These are phyloP conservation scores for Cryptocheilus praepositus DNA, from an alignment of 2,888 invertebrate genomes.

Conservation along the genomic window DNA sequence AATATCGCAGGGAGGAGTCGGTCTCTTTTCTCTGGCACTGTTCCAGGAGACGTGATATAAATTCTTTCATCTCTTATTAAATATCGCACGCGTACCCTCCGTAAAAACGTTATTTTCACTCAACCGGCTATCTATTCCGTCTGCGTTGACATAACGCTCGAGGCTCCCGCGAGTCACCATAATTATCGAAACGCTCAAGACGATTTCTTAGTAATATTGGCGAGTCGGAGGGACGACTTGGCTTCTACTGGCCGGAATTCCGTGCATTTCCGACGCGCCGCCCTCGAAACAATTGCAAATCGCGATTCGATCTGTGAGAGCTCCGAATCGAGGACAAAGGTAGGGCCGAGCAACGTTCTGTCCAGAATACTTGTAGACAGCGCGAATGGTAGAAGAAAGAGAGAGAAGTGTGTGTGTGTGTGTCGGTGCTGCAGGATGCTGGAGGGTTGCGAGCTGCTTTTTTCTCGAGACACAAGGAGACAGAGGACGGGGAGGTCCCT, in stretches of 20 bases:
- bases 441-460: constrained; percentile 9
- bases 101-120: no score
- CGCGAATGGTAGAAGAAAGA: neutral
- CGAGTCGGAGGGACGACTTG: neutral
- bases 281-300: constrained; percentile 37
- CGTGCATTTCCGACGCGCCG: constrained; percentile 9
- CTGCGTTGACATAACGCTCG: no score
- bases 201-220: no score
- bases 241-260: constrained; percentile 14
- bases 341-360: neutral
- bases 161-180: no score
- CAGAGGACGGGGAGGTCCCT: constrained; percentile 22
- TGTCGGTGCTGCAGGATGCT: constrained; percentile 12
- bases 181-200: no score
- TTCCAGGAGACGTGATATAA: no score
- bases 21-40: no score
- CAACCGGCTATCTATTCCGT: no score
- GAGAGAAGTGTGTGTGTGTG: constrained; percentile 5
- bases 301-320: constrained; percentile 31
- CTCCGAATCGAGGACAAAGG: constrained; percentile 24
- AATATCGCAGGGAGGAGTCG: no score
- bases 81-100: no score
- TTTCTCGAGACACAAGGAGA: constrained; percentile 18
- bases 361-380: neutral
- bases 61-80: no score